Evolutionary conservation across 92 coral and sea anemone genomes (phyloP).

Genomic region (Bergia sp.): DNA sequence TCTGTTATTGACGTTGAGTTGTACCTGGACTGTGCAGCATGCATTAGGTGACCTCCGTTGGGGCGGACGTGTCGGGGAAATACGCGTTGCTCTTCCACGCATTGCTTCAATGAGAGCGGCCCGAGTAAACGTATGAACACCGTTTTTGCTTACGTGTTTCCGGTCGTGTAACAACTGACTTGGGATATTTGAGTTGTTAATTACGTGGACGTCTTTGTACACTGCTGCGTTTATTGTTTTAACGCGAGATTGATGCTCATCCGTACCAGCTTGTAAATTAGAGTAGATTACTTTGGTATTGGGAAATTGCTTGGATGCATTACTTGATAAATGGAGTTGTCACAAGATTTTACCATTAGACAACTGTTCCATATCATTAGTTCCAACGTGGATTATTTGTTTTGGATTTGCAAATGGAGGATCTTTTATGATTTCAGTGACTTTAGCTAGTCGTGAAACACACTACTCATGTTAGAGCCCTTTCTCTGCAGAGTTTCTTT

Average conservation of each 20-base stretch:
- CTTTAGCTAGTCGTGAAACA: background rate
- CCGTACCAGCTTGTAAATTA: background rate
- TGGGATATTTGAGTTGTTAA: slow-evolving; percentile 12
- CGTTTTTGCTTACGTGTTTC: background rate
- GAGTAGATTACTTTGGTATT: slow-evolving; percentile 1
- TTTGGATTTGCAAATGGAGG: slow-evolving; percentile 5
- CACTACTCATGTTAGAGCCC: background rate
- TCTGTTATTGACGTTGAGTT: background rate
- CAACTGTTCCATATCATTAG: background rate
- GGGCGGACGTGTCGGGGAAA: background rate
- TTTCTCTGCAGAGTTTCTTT: background rate
- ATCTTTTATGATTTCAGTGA: background rate
- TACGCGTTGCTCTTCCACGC: background rate
- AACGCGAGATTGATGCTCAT: background rate
- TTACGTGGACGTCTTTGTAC: background rate
- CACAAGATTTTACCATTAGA: slow-evolving; percentile 1
- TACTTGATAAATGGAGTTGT: background rate
- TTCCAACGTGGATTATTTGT: slow-evolving; percentile 12
- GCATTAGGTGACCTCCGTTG: background rate
- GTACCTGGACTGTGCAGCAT: background rate
- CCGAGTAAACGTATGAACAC: background rate
- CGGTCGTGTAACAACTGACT: background rate
- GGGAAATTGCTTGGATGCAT: background rate
- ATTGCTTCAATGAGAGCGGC: background rate
- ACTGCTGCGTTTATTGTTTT: background rate